These are phyloP conservation scores for Gymnogyps californianus DNA, from an alignment of 2,113 vertebrate species.

Conservation along the genomic window DNA sequence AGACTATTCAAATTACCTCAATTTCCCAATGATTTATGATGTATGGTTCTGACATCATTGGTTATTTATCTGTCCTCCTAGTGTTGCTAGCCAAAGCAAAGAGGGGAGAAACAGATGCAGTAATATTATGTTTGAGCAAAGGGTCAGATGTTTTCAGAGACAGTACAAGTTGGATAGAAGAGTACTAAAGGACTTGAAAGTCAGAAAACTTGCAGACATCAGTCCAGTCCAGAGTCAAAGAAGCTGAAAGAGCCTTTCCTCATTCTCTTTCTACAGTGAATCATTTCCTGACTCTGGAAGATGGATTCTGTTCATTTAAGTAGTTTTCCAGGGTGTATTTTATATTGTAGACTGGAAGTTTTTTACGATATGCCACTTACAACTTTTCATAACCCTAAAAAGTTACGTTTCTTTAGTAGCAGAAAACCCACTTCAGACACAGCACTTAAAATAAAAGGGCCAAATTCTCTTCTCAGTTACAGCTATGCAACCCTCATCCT, in stretches of 20 bases:
- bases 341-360: slow-evolving; percentile 39
- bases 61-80: slow-evolving; percentile 25
- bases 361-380: slow-evolving; percentile 33
- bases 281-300: slow-evolving; percentile 44
- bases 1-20: slow-evolving; percentile 39
- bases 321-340: slow-evolving; percentile 67
- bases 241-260: neutral
- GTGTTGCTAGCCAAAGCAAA: slow-evolving; percentile 5
- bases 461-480: slow-evolving; percentile 24
- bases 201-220: neutral
- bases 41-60: neutral
- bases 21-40: slow-evolving; percentile 45
- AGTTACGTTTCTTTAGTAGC: neutral
- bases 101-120: slow-evolving; percentile 8
- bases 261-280: neutral
- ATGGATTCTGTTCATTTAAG: slow-evolving; percentile 60
- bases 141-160: neutral
- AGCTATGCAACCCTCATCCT: neutral
- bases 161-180: neutral
- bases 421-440: slow-evolving; percentile 34
- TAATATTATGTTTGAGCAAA: neutral
- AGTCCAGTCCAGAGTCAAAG: neutral
- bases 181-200: neutral
- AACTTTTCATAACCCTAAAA: slow-evolving; percentile 48
- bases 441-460: neutral